Evolutionary conservation across 2,797 vertebrate genomes (phyloP), one percentile per base, ranked within the genome.

Genomic region (Antennarius maculatus): DNA sequence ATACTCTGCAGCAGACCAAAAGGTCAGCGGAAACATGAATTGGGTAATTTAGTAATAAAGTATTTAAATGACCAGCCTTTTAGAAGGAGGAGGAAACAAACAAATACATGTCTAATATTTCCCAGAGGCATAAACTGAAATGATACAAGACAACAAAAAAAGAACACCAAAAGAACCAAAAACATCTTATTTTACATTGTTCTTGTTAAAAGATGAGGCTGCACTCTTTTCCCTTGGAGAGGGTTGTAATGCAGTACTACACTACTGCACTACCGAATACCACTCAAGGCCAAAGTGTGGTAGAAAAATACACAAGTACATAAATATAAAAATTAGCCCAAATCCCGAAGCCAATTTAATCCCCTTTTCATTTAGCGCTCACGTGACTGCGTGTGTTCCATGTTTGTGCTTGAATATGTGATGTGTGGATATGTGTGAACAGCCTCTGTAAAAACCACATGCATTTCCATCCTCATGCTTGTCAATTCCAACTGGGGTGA

Each of bases 231-330:
- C 83, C 75, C 76, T 77, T 63, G 63, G 77, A 59, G 70, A 84
- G 82, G 79, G 74, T 86, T 65, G 75, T 61, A 73, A 77, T 67
- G 76, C 87, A 85, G 76, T 79, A 85, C 89, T 89, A 87, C 86
- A 85, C 82, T 76, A 80, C 89, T 89, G 88, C 86, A 85, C 82
- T 76, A 80, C 86, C 61, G 52, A 76, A 89, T 79, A 86, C 83
- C 89, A 86, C 83, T 93, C 93, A 85, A 94, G 93, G 89, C 86
- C 88, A 84, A 86, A 87, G 79, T 84, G 82, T 84, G 85, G 88
- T 90, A 89, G 80, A 91, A 92, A 91, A 89, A 91, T 88, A 92
- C 90, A 91, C 89, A 89, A 75, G 84, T 89, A 93, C 89, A 91
- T 91, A 86, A 87, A 91, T 91, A 92, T 86, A 91, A 93, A 93